Conservation (phyloP, 53 echinoderm and acorn worm genomes). For the Echinometra lucunter region DNA sequence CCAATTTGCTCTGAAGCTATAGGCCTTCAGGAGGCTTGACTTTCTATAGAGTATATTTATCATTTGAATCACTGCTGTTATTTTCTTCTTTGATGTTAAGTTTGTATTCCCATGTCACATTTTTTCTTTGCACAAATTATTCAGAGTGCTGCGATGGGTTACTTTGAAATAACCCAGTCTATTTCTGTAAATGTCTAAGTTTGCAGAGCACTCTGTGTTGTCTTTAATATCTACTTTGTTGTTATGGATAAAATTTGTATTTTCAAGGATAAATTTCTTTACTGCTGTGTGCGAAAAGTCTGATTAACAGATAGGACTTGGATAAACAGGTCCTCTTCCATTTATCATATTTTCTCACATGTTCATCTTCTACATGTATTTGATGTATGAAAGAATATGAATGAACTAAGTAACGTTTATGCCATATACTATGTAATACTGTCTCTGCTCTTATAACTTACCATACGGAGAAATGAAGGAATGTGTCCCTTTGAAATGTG, state of each 20-base stretch:
- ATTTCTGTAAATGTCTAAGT: neutral
- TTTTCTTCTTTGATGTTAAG: neutral
- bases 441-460: neutral
- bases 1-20: neutral
- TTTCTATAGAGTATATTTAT: neutral
- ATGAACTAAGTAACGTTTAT: neutral
- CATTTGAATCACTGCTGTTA: neutral
- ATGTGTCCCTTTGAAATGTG: neutral
- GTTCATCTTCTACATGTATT: neutral
- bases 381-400: too few species aligned
- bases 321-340: neutral
- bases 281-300: neutral
- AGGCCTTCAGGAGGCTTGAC: neutral
- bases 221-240: neutral
- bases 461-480: neutral
- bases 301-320: neutral
- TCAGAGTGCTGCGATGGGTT: neutral
- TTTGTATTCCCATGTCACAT: neutral
- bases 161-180: neutral
- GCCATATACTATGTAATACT: neutral
- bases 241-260: neutral
- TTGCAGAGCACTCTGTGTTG: neutral
- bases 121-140: conserved; percentile 47
- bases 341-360: neutral
- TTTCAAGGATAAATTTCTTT: neutral